Evolutionary conservation across 2,797 vertebrate genomes (phyloP).

Genomic region (Vipera latastei): DNA sequence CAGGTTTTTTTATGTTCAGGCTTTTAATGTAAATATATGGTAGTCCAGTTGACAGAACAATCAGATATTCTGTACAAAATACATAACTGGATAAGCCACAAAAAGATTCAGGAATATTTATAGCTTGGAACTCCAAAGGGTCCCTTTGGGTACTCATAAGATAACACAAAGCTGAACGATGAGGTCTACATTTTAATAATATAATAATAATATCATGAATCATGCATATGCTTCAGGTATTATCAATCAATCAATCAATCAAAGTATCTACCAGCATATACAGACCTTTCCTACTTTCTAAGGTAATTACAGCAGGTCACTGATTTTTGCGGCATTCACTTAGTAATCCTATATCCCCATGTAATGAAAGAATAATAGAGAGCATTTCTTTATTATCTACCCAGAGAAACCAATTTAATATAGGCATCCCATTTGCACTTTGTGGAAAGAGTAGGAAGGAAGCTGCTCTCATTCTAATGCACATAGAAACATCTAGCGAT

Average conservation of each 20-base stretch:
- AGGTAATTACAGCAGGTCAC: not conserved
- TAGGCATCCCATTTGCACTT: not conserved
- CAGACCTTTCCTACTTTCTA: not conserved
- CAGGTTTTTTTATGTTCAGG: not conserved
- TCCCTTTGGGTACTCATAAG: not conserved
- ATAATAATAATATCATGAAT: not conserved
- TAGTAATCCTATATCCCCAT: not conserved
- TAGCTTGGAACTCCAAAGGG: constrained; percentile 1
- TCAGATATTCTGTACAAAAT: constrained; percentile 32
- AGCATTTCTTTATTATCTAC: not conserved
- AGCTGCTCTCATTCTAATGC: not conserved
- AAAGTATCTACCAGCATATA: not conserved
- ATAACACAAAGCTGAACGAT: not conserved
- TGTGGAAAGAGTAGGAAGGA: not conserved
- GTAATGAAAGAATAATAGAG: not conserved
- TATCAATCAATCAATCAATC: not conserved
- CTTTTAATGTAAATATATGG: constrained; percentile 25
- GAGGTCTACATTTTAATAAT: not conserved
- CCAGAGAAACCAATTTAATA: not conserved
- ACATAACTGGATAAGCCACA: constrained; percentile 25
- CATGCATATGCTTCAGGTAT: not conserved
- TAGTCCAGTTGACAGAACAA: constrained; percentile 13
- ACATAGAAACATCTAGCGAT: not conserved
- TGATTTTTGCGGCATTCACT: not conserved
- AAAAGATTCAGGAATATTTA: not conserved